phyloP scores from a whole-genome alignment of 2,888 invertebrate genomes.

The Amphiduros pacificus region DNA sequence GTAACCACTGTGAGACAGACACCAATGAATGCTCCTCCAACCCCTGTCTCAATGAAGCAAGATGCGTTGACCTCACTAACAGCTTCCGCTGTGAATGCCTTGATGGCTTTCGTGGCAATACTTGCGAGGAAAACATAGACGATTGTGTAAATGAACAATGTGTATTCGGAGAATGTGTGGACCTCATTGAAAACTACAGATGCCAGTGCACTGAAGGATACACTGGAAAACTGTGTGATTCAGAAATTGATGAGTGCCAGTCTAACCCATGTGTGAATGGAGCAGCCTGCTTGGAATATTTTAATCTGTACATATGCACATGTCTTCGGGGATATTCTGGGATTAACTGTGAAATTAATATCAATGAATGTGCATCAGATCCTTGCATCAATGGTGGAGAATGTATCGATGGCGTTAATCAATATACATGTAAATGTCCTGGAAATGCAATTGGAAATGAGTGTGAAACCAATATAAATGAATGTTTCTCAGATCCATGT shows the following conservation, averaged over 20 bases:
- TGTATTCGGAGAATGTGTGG: conserved; percentile 26
- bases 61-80: conserved; percentile 69
- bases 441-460: conserved; percentile 14
- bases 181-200: conserved; percentile 10
- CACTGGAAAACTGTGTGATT: conserved; percentile 16
- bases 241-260: conserved; percentile 17
- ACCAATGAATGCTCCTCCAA: conserved; percentile 27
- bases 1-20: conserved; percentile 56
- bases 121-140: conserved; percentile 72
- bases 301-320: conserved; percentile 12
- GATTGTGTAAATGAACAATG: conserved; percentile 32
- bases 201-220: conserved; percentile 25
- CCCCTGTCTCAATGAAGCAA: conserved; percentile 59
- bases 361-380: conserved; percentile 69
- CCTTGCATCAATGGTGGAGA: conserved; percentile 91
- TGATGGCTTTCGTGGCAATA: conserved; percentile 44
- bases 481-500: conserved; percentile 79
- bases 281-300: conserved; percentile 21
- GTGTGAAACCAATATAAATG: conserved; percentile 80
- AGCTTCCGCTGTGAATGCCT: conserved; percentile 62
- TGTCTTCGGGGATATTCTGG: conserved; percentile 23
- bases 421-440: conserved; percentile 25
- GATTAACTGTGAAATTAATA: conserved; percentile 23
- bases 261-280: conserved; percentile 26
- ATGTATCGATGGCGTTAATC: conserved; percentile 65